A percentile compares a stretch with the other conserved stretches of the same genome.
Conservation (phyloP, 2,888 invertebrate species). For the Hololepta plana region DNA sequence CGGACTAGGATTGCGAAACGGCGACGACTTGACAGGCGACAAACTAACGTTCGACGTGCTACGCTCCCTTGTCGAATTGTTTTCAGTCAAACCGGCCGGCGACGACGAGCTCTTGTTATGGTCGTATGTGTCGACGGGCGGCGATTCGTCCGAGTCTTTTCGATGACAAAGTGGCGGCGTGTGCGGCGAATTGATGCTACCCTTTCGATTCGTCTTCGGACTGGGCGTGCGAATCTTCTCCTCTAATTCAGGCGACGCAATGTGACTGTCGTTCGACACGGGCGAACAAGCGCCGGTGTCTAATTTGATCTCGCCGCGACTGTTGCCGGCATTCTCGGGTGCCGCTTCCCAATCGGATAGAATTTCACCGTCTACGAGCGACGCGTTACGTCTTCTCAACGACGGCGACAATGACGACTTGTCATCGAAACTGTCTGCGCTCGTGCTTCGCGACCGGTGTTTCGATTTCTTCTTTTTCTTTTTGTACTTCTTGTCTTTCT, state of each 20-base stretch:
- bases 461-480: constrained; percentile 54
- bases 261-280: constrained; percentile 26
- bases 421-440: constrained; percentile 44
- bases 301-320: constrained; percentile 12
- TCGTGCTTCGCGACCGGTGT: constrained; percentile 48
- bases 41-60: background rate
- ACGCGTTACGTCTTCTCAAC: constrained; percentile 4
- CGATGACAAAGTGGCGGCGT: constrained; percentile 6
- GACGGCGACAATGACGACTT: constrained; percentile 35
- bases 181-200: no score
- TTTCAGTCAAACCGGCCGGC: background rate
- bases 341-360: constrained; percentile 23
- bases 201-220: no score
- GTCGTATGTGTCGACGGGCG: background rate
- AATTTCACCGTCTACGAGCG: constrained; percentile 14
- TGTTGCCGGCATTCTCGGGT: constrained; percentile 1
- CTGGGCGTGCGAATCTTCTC: constrained; percentile 14
- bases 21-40: constrained; percentile 17
- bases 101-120: background rate
- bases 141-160: background rate
- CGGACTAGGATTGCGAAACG: constrained; percentile 23
- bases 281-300: constrained; percentile 25
- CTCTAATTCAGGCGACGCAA: constrained; percentile 21
- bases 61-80: constrained; percentile 1
- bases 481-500: constrained; percentile 42